Evolutionary conservation across 2,113 vertebrate genomes (phyloP).

Genomic region (Oreochromis aureus): DNA sequence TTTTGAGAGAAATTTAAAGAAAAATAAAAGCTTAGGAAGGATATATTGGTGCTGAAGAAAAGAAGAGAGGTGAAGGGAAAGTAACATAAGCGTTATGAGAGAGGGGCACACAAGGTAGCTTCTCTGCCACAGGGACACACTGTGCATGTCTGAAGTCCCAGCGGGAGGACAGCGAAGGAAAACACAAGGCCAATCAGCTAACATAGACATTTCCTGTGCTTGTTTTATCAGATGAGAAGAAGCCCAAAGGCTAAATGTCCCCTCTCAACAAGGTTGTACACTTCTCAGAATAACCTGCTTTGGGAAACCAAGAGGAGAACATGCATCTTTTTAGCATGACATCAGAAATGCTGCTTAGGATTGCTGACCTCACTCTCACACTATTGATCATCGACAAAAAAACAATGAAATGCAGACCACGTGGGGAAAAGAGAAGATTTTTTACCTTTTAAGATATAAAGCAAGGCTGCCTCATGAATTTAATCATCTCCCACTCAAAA

Average conservation of each 20-base stretch:
- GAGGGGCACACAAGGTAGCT: constrained; percentile 17
- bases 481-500: constrained; percentile 40
- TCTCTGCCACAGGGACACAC: constrained; percentile 29
- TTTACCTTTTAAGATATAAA: constrained; percentile 54
- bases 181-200: constrained; percentile 64
- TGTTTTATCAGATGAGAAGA: constrained; percentile 73
- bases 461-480: constrained; percentile 18
- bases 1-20: neutral
- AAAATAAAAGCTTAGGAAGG: neutral
- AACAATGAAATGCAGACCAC: constrained; percentile 10
- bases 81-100: neutral
- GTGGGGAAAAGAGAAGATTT: constrained; percentile 14
- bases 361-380: constrained; percentile 53
- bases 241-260: constrained; percentile 50
- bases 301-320: constrained; percentile 38
- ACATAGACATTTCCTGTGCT: constrained; percentile 73
- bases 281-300: constrained; percentile 23
- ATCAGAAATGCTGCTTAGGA: constrained; percentile 51
- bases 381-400: constrained; percentile 55
- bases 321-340: constrained; percentile 61
- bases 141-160: constrained; percentile 54
- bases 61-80: neutral
- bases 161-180: constrained; percentile 46
- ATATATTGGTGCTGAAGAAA: constrained; percentile 1
- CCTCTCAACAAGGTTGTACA: constrained; percentile 36